phyloP scores from a whole-genome alignment of 2,797 vertebrate species.

The Paedocypris micromegethes region DNA sequence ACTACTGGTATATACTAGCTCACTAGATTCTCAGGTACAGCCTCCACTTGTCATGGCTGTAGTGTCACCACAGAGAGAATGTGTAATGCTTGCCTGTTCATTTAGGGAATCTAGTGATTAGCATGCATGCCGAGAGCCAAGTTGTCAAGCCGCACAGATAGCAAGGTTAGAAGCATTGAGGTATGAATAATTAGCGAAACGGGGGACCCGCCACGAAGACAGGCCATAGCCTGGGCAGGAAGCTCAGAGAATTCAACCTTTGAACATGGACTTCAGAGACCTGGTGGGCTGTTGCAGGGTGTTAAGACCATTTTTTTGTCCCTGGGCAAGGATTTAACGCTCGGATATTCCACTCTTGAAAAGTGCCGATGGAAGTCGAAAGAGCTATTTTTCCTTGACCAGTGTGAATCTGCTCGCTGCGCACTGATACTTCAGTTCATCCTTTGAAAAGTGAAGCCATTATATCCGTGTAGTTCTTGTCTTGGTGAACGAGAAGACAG shows the following conservation, averaged over 20 bases:
- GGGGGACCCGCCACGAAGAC: conserved; percentile 15
- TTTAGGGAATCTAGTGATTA: conserved; percentile 12
- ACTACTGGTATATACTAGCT: too few relatives aligned
- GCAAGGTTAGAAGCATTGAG: neutral
- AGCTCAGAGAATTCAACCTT: conserved; percentile 24
- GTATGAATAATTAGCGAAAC: conserved; percentile 35
- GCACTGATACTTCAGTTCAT: neutral
- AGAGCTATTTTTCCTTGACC: conserved; percentile 3
- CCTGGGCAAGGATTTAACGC: conserved; percentile 28
- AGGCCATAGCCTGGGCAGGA: conserved; percentile 18
- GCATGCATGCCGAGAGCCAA: conserved; percentile 18
- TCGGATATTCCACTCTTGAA: conserved; percentile 23
- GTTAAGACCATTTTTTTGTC: conserved; percentile 20
- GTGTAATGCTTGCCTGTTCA: neutral
- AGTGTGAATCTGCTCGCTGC: conserved; percentile 4
- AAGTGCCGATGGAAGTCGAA: conserved; percentile 13
- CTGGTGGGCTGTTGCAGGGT: conserved; percentile 16
- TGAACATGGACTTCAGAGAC: conserved; percentile 23
- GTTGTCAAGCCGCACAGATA: conserved; percentile 8
- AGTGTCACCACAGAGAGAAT: too few relatives aligned
- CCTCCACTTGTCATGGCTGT: too few relatives aligned
- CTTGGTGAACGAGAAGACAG: neutral
- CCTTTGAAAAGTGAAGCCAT: neutral
- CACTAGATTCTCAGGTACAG: too few relatives aligned
- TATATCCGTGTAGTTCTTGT: neutral